Percentiles rank a stretch among this genome's conserved stretches.
These are phyloP conservation scores for Marronus borbonicus DNA, from an alignment of 2,888 invertebrate species.

Conservation along the genomic window DNA sequence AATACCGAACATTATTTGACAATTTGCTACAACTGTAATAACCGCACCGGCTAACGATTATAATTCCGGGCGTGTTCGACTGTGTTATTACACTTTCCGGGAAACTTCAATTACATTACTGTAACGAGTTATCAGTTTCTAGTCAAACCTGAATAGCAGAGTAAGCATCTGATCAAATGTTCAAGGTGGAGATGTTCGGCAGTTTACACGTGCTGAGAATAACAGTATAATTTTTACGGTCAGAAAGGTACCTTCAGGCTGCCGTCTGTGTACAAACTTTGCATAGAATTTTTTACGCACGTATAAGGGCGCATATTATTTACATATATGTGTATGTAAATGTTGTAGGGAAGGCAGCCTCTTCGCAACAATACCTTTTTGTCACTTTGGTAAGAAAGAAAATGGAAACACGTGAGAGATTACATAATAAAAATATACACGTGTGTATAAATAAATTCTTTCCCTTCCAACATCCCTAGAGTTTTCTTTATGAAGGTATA, in stretches of 20 bases:
- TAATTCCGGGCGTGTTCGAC: constrained; percentile 46
- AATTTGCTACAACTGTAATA: constrained; percentile 31
- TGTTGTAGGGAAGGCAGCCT: too few relatives aligned
- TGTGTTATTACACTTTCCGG: constrained; percentile 48
- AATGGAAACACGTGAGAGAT: too few relatives aligned
- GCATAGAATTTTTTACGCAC: too few relatives aligned
- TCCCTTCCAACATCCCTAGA: too few relatives aligned
- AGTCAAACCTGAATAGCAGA: constrained; percentile 51
- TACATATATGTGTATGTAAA: too few relatives aligned
- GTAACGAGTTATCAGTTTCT: constrained; percentile 51
- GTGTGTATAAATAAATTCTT: too few relatives aligned
- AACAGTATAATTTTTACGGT: constrained; percentile 24
- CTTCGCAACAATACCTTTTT: too few relatives aligned
- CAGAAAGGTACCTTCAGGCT: background rate
- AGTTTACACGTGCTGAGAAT: constrained; percentile 43
- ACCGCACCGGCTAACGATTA: constrained; percentile 32
- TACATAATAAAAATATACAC: too few relatives aligned
- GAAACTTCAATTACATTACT: constrained; percentile 50
- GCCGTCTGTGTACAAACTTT: constrained; percentile 4
- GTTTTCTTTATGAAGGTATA: too few relatives aligned
- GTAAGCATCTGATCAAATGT: constrained; percentile 47
- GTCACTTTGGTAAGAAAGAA: too few relatives aligned
- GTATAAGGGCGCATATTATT: too few relatives aligned
- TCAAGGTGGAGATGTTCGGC: constrained; percentile 34
- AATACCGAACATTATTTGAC: background rate